Conservation (phyloP, 2,113 vertebrate species). For the Pachypanchax playfairii region DNA sequence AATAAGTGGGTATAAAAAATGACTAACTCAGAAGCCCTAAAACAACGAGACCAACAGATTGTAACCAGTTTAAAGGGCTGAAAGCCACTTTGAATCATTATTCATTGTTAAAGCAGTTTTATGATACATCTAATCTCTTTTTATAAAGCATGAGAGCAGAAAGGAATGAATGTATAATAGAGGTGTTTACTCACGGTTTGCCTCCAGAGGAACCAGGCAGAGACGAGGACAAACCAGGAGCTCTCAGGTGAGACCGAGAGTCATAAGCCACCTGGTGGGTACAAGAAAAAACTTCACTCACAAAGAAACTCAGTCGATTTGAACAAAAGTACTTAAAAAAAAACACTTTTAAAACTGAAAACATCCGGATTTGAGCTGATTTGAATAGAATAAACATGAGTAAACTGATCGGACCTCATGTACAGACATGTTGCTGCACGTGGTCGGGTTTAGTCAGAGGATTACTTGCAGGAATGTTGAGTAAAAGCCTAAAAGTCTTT, state of each 20-base stretch:
- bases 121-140: not conserved
- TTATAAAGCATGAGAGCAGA: not conserved
- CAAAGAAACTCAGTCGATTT: too few relatives aligned
- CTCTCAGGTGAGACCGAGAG: slow-evolving; percentile 87
- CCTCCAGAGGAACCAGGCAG: slow-evolving; percentile 82
- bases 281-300: not conserved
- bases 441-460: not conserved
- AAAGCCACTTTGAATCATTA: too few relatives aligned
- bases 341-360: too few relatives aligned
- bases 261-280: slow-evolving; percentile 82
- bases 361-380: too few relatives aligned
- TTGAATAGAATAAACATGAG: too few relatives aligned
- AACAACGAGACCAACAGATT: too few relatives aligned
- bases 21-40: too few relatives aligned
- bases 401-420: too few relatives aligned
- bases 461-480: not conserved
- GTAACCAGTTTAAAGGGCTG: too few relatives aligned
- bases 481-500: not conserved
- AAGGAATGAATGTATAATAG: not conserved
- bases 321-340: too few relatives aligned
- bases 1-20: too few relatives aligned
- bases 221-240: slow-evolving; percentile 81
- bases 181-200: slow-evolving; percentile 85
- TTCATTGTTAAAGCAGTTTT: not conserved
- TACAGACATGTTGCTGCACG: not conserved